phyloP scores from a whole-genome alignment of 2,888 invertebrate species.

The Drosophila greeni region DNA sequence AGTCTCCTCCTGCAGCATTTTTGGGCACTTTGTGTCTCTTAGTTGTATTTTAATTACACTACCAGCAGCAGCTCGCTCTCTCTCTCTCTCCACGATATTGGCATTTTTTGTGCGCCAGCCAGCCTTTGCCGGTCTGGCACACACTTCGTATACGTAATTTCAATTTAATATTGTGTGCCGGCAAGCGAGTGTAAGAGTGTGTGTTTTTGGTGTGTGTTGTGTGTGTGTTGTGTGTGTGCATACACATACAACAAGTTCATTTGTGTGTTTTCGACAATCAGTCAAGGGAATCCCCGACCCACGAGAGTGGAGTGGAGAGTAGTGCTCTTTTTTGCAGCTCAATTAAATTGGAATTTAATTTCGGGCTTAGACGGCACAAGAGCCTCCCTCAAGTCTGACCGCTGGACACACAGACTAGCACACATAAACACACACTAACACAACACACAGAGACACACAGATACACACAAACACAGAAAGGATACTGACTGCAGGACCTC shows the following conservation, averaged over 20 bases:
- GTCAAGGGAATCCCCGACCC: conserved; percentile 48
- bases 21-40: conserved; percentile 8
- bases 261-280: conserved; percentile 50
- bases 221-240: too few species aligned
- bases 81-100: conserved; percentile 23
- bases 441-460: conserved; percentile 1
- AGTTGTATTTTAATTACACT: conserved; percentile 29
- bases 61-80: background rate
- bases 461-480: conserved; percentile 1
- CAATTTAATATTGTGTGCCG: conserved; percentile 61
- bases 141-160: conserved; percentile 62
- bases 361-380: conserved; percentile 59
- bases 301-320: conserved; percentile 1
- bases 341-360: conserved; percentile 75
- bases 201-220: conserved; percentile 5
- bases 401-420: conserved; percentile 8
- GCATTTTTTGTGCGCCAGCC: conserved; percentile 16
- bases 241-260: conserved; percentile 14
- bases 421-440: background rate
- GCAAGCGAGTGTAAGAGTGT: background rate
- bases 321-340: conserved; percentile 66
- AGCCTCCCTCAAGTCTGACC: conserved; percentile 35
- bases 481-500: conserved; percentile 2
- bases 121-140: conserved; percentile 28
- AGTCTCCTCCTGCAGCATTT: conserved; percentile 15